These are phyloP conservation scores for Lucinisca nassula DNA, from an alignment of 2,888 invertebrate species.

Conservation along the genomic window DNA sequence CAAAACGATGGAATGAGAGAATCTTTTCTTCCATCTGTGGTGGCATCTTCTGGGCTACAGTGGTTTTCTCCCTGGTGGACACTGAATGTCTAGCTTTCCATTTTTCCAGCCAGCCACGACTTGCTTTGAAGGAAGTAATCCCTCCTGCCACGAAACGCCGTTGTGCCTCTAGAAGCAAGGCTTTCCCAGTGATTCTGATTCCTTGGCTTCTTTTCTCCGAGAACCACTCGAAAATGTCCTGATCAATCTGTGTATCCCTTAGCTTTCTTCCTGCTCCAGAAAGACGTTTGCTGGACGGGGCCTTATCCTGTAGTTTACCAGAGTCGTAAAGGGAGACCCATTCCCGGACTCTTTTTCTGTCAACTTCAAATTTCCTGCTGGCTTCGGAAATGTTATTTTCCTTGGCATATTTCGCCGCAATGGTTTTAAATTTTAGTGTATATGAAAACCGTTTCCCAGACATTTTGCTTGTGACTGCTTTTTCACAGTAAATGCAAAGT, in stretches of 20 bases:
- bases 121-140: slow-evolving; percentile 21
- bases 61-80: slow-evolving; percentile 19
- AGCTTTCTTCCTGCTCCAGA: slow-evolving; percentile 16
- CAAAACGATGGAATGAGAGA: slow-evolving; percentile 24
- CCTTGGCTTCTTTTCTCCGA: slow-evolving; percentile 14
- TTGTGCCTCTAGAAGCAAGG: slow-evolving; percentile 26
- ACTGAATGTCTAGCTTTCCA: slow-evolving; percentile 31
- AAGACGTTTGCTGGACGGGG: slow-evolving; percentile 12
- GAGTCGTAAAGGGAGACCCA: not conserved
- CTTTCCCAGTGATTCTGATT: slow-evolving; percentile 24
- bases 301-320: not conserved
- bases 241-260: not conserved
- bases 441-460: too few relatives aligned
- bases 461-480: too few relatives aligned
- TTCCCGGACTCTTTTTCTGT: too few relatives aligned
- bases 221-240: slow-evolving; percentile 39
- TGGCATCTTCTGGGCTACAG: slow-evolving; percentile 36
- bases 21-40: slow-evolving; percentile 32
- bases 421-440: too few relatives aligned
- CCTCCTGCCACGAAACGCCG: slow-evolving; percentile 13
- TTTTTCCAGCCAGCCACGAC: slow-evolving; percentile 28
- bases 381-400: too few relatives aligned
- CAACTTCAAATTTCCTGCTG: too few relatives aligned
- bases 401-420: too few relatives aligned
- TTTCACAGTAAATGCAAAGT: too few relatives aligned